These are phyloP conservation scores for Ornithoptera alexandrae DNA, from an alignment of 2,888 invertebrate genomes.

Conservation along the genomic window DNA sequence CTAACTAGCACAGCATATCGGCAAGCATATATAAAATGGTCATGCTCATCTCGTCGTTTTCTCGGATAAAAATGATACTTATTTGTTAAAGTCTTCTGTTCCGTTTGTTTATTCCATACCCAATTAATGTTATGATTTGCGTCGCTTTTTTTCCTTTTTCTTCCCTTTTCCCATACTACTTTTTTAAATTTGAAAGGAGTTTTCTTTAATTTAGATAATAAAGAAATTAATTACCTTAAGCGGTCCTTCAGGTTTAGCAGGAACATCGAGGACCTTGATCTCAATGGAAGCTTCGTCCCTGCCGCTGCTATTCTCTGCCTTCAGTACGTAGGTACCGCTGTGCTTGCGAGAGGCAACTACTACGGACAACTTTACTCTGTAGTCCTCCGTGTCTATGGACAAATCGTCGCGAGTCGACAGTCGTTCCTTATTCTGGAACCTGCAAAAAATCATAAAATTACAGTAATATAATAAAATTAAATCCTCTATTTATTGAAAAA, in stretches of 20 bases:
- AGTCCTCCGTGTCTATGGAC: slow-evolving; percentile 89
- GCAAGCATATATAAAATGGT: too few relatives aligned
- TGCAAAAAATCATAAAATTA: slow-evolving; percentile 34
- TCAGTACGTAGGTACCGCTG: slow-evolving; percentile 90
- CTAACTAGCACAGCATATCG: too few relatives aligned
- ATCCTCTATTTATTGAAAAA: neutral
- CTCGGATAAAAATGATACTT: too few relatives aligned
- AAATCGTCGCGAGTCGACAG: slow-evolving; percentile 84
- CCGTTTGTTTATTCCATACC: too few relatives aligned
- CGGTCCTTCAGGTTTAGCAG: slow-evolving; percentile 95
- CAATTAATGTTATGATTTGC: too few relatives aligned
- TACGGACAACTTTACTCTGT: slow-evolving; percentile 90
- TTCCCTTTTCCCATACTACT: too few relatives aligned
- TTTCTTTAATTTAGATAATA: too few relatives aligned
- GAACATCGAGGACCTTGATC: slow-evolving; percentile 91
- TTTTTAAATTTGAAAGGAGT: too few relatives aligned
- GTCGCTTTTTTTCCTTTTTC: too few relatives aligned
- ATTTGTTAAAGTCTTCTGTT: too few relatives aligned
- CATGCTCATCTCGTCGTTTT: too few relatives aligned
- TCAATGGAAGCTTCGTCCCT: slow-evolving; percentile 93
- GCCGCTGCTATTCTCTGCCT: slow-evolving; percentile 94
- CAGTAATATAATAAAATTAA: neutral
- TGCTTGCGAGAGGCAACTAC: slow-evolving; percentile 86
- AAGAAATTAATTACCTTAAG: slow-evolving; percentile 81
- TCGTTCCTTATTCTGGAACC: slow-evolving; percentile 91